A percentile compares a stretch with the other conserved stretches of the same genome.
Conservation (phyloP, 64 coral and sea anemone genomes). For the Stylophora pistillata region DNA sequence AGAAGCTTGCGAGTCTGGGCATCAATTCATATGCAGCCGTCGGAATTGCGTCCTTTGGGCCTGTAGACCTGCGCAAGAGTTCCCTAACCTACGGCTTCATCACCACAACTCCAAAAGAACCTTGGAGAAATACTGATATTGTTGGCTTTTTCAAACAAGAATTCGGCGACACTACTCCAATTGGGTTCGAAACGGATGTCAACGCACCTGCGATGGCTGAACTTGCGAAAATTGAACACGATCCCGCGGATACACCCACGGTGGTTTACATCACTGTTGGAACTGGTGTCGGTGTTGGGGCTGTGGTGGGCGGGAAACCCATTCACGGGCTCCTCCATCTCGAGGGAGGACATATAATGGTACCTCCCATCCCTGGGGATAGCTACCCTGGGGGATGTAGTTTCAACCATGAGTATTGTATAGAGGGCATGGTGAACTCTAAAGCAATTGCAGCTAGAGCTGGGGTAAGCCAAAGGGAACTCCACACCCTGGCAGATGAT, state of each 20-base stretch:
- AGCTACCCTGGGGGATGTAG: constrained; percentile 68
- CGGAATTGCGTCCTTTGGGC: constrained; percentile 95
- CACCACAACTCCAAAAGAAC: constrained; percentile 76
- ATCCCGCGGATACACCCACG: constrained; percentile 2
- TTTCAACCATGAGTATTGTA: constrained; percentile 71
- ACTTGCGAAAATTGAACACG: constrained; percentile 21
- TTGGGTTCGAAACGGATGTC: constrained; percentile 88
- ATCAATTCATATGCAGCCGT: constrained; percentile 48
- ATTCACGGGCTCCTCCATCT: constrained; percentile 93
- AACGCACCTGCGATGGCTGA: constrained; percentile 91
- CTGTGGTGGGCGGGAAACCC: constrained; percentile 52
- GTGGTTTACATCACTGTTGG: constrained; percentile 89
- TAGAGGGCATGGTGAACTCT: constrained; percentile 90
- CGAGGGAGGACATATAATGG: constrained; percentile 86
- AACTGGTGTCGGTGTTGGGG: constrained; percentile 87
- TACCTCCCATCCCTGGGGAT: constrained; percentile 71
- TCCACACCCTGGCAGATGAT: constrained; percentile 59
- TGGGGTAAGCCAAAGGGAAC: constrained; percentile 35
- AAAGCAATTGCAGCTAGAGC: constrained; percentile 79
- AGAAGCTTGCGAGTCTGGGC: constrained; percentile 27
- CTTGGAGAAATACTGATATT: constrained; percentile 69
- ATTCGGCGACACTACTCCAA: constrained; percentile 46
- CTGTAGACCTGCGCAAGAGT: constrained; percentile 69
- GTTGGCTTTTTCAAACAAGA: constrained; percentile 62
- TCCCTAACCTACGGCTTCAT: constrained; percentile 88